Evolutionary conservation across 2,797 vertebrate genomes (phyloP).

Genomic region (Sebastes dallii): DNA sequence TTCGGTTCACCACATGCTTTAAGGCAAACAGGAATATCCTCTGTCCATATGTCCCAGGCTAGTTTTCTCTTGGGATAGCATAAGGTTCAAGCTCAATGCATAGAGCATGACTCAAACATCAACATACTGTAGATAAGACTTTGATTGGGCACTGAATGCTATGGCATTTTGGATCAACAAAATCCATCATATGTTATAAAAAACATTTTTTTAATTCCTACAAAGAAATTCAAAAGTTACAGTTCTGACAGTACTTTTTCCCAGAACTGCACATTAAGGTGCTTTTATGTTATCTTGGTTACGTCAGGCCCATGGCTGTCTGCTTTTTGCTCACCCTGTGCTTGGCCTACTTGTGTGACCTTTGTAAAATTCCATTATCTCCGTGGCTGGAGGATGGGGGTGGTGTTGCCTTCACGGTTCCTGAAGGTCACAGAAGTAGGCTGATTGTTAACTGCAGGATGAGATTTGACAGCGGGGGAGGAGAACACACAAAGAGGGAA

Average conservation of each 20-base stretch:
- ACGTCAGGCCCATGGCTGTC: background rate
- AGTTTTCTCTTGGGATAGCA: background rate
- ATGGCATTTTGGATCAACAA: background rate
- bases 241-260: background rate
- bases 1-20: background rate
- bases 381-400: constrained; percentile 14
- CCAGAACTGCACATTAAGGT: background rate
- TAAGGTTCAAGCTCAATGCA: background rate
- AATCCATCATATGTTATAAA: background rate
- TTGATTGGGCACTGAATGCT: background rate
- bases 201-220: background rate
- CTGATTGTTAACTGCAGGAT: constrained; percentile 16
- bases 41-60: background rate
- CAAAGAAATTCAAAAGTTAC: background rate
- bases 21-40: background rate
- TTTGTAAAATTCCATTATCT: constrained; percentile 55
- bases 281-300: background rate
- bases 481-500: background rate
- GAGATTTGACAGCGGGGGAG: constrained; percentile 14
- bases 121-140: background rate
- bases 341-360: constrained; percentile 29
- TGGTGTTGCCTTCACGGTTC: constrained; percentile 1
- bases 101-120: background rate
- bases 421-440: constrained; percentile 1
- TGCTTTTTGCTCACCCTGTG: background rate